Evolutionary conservation across 2,797 vertebrate species (phyloP).

Genomic region (Apogon talboti): DNA sequence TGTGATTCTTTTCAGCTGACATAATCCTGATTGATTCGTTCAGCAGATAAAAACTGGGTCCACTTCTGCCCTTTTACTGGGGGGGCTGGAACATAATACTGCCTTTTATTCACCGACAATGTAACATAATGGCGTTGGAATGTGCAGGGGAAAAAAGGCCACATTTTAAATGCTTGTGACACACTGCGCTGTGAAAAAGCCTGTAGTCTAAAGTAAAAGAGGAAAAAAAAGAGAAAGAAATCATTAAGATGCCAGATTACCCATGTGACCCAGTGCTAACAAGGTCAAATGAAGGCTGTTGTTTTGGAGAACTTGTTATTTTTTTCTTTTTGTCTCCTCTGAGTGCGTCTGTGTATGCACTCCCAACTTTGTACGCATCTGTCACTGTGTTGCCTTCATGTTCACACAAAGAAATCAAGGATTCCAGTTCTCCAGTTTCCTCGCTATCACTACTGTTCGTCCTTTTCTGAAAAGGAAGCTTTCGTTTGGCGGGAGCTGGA

Average conservation of each 20-base stretch:
- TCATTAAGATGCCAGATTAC: constrained; percentile 91
- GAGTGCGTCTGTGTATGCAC: constrained; percentile 19
- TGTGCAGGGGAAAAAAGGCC: constrained; percentile 91
- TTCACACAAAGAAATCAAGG: constrained; percentile 28
- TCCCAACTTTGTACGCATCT: constrained; percentile 32
- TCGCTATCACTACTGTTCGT: constrained; percentile 8
- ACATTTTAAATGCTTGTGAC: constrained; percentile 95
- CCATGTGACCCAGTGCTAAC: constrained; percentile 86
- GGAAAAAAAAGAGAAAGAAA: constrained; percentile 69
- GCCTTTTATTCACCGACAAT: constrained; percentile 98
- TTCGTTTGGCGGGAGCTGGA: constrained; percentile 65
- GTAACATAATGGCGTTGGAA: constrained; percentile 99
- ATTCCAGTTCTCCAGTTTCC: constrained; percentile 26
- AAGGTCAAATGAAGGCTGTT: constrained; percentile 85
- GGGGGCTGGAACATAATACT: constrained; percentile 93
- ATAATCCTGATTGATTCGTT: constrained; percentile 99
- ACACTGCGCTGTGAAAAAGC: constrained; percentile 89
- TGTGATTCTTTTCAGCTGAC: constrained; percentile 99
- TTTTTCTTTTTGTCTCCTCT: constrained; percentile 32
- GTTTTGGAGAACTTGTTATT: constrained; percentile 69
- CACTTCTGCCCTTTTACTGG: constrained; percentile 98
- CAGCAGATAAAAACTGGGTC: constrained; percentile 99
- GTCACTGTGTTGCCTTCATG: constrained; percentile 14
- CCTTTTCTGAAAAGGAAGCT: constrained; percentile 59
- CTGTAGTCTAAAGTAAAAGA: constrained; percentile 88